phyloP scores from a whole-genome alignment of 2,888 invertebrate genomes.

The Agrotis puta region DNA sequence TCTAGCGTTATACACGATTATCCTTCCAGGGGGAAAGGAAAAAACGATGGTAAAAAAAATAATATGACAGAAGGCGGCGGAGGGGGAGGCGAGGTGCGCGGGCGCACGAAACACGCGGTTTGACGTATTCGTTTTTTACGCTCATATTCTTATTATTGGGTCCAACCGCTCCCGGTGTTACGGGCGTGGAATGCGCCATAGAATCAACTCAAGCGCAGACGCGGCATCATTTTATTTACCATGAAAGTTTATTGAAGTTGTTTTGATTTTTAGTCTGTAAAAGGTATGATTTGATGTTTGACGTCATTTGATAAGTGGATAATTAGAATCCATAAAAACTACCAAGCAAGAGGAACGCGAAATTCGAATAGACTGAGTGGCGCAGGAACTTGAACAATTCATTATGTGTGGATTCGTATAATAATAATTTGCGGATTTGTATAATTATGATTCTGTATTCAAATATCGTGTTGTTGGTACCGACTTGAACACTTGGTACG shows the following conservation, averaged over 20 bases:
- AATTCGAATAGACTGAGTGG: conserved; percentile 6
- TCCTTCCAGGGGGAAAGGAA: conserved; percentile 78
- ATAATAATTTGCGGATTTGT: conserved; percentile 39
- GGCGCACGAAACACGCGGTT: conserved; percentile 84
- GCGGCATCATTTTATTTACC: conserved; percentile 70
- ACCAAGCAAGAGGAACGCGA: neutral
- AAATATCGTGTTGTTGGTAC: conserved; percentile 1
- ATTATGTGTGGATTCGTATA: conserved; percentile 3
- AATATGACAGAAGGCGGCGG: conserved; percentile 78
- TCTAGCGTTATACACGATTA: conserved; percentile 89
- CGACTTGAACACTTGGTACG: neutral
- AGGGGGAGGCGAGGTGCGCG: conserved; percentile 74
- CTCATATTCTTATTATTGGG: conserved; percentile 90
- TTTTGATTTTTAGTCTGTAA: conserved; percentile 13
- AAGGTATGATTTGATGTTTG: neutral
- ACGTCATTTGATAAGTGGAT: neutral
- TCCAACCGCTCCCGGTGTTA: conserved; percentile 90
- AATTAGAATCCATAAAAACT: conserved; percentile 35
- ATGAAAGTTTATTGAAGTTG: neutral
- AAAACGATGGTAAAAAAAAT: conserved; percentile 71
- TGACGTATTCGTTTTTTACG: conserved; percentile 89
- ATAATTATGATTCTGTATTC: conserved; percentile 7
- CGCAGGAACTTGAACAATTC: conserved; percentile 2
- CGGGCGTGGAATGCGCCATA: conserved; percentile 88
- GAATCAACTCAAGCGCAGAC: conserved; percentile 78